Base-by-base conservation (phyloP, 2,113 vertebrate species). In the Forbesichthys agassizii region DNA sequence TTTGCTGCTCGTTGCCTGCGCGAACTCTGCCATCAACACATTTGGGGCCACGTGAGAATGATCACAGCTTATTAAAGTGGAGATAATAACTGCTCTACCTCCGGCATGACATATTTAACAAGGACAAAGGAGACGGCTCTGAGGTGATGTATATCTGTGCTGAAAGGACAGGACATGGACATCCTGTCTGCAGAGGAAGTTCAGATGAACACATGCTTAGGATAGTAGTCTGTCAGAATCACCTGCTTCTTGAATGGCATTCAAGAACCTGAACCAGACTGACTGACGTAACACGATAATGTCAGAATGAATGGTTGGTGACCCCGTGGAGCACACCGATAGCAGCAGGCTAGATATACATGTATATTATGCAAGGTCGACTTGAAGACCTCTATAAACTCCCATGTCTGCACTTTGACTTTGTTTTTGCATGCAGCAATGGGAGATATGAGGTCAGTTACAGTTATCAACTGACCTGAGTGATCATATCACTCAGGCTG, bases 31-130 rank as follows among this genome's bases (percentile, higher is more conserved):
- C 87, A 87, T 89, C 89, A 88, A 88, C 88, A 80, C 81, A 85
- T 90, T 86, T 81, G 76, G 85, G 71, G 78, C 88, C 88, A 87
- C 75, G 79, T 91, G 90, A 90, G 90, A 92, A 88, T 87, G 86
- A 89, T 89, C 85, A 86, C 80, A 82, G 82, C 87, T 90, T 91
- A 89, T 90, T 84, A 87, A 81, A 90, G 89, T 83, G 84, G 86
- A 91, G 88, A 86, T 89, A 89, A 92, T 91, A 89, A 89, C 89
- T 88, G 86, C 81, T 84, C 86, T 90, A 89, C 87, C 89, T 84
- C 88, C 76, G 64, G 79, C 83, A 89, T 92, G 85, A 92, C 90
- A 91, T 88, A 92, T 92, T 91, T 89, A 89, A 90, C 88, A 90
- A 91, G 90, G 89, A 90, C 90, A 91, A 89, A 89, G 85, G 85